A percentile compares a stretch with the other conserved stretches of the same genome.
Conservation (phyloP, 2,888 invertebrate genomes). For the Lasioglossum calceatum region DNA sequence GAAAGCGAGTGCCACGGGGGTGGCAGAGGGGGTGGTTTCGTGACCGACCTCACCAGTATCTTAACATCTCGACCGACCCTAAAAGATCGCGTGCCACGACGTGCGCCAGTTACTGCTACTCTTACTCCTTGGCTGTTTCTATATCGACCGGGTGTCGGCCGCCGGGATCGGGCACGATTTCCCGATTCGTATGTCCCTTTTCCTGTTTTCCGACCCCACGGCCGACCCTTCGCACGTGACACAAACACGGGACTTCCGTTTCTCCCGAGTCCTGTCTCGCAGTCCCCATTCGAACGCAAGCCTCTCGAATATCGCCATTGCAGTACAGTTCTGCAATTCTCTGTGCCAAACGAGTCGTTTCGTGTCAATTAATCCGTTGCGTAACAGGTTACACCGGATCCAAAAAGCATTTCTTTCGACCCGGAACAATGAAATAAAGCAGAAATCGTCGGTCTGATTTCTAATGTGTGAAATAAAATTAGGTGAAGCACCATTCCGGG, state of each 20-base stretch:
- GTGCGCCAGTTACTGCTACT: constrained; percentile 80
- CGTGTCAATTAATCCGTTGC: background rate
- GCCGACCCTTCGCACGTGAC: constrained; percentile 23
- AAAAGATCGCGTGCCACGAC: constrained; percentile 81
- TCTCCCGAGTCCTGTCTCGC: background rate
- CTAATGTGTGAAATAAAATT: background rate
- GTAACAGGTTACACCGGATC: too few relatives aligned
- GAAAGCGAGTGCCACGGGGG: constrained; percentile 7
- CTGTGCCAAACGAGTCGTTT: background rate
- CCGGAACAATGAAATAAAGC: background rate
- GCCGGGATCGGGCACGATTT: constrained; percentile 53
- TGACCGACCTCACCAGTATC: constrained; percentile 80
- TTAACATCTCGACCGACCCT: constrained; percentile 79
- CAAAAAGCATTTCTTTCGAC: background rate
- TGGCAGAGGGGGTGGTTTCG: constrained; percentile 74
- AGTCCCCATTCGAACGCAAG: background rate
- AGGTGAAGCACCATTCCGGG: background rate
- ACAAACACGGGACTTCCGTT: constrained; percentile 9
- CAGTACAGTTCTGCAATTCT: background rate
- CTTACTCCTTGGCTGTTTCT: constrained; percentile 65
- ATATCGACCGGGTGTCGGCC: constrained; percentile 76
- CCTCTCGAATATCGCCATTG: background rate
- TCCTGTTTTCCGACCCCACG: constrained; percentile 34
- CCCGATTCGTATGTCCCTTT: constrained; percentile 53
- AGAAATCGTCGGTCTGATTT: background rate